Percentiles rank a stretch among this genome's conserved stretches.
Conservation (phyloP, 92 coral and sea anemone species). For the Umimayanthus chanpuru region DNA sequence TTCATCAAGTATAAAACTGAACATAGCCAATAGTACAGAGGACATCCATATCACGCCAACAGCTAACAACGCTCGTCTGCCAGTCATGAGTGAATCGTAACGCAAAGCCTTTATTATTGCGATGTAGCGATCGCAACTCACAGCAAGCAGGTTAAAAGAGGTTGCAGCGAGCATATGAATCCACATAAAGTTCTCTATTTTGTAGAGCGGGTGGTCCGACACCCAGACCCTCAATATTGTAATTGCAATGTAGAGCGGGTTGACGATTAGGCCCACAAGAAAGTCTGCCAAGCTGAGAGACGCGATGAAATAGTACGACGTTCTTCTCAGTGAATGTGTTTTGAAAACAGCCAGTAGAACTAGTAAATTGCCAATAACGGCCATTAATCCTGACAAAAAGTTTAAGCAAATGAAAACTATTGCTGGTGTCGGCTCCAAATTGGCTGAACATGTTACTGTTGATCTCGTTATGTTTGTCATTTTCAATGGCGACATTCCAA, state of each 20-base stretch:
- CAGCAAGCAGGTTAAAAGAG: slow-evolving; percentile 11
- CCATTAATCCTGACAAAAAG: not conserved
- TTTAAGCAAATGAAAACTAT: slow-evolving; percentile 1
- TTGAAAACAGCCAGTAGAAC: slow-evolving; percentile 17
- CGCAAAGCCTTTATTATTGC: slow-evolving; percentile 1
- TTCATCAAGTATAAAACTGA: not conserved
- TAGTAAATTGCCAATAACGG: not conserved
- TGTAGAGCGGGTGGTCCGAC: not conserved
- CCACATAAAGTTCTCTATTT: slow-evolving; percentile 33
- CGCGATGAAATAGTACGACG: slow-evolving; percentile 11
- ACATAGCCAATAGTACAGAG: not conserved
- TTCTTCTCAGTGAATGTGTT: slow-evolving; percentile 9
- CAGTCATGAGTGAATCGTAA: not conserved
- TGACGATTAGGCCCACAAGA: slow-evolving; percentile 23
- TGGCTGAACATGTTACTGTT: not conserved
- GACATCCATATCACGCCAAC: not conserved
- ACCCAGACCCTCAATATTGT: slow-evolving; percentile 17
- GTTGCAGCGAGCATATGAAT: slow-evolving; percentile 18
- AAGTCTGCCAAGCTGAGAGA: slow-evolving; percentile 32
- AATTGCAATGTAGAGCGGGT: slow-evolving; percentile 23
- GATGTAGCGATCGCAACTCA: slow-evolving; percentile 6
- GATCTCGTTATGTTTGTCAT: not conserved
- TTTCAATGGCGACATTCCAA: not conserved
- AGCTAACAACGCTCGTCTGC: not conserved
- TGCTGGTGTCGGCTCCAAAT: slow-evolving; percentile 16